phyloP scores from a whole-genome alignment of 2,113 vertebrate species.

The Sinocyclocheilus grahami region DNA sequence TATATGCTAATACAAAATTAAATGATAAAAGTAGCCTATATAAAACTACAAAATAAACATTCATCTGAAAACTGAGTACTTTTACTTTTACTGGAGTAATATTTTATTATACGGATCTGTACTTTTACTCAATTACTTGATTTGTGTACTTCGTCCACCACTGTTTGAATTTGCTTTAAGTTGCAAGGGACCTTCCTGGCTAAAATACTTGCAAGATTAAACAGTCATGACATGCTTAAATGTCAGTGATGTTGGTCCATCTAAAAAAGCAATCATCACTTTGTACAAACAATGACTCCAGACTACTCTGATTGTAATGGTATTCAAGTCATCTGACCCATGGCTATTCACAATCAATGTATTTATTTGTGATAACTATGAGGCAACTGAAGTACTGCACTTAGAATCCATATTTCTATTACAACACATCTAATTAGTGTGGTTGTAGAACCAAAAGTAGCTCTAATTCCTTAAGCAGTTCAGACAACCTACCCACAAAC shows the following conservation, averaged over 20 bases:
- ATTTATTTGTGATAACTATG: neutral
- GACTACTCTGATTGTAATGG: neutral
- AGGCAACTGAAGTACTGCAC: neutral
- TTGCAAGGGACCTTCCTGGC: neutral
- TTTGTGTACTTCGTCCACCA: too few relatives aligned
- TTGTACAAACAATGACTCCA: neutral
- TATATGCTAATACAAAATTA: too few relatives aligned
- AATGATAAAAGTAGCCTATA: too few relatives aligned
- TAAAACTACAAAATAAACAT: too few relatives aligned
- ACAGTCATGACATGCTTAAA: neutral
- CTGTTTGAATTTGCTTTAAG: neutral
- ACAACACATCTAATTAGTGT: neutral
- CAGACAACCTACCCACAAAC: neutral
- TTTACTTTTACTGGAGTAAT: too few relatives aligned
- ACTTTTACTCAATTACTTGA: too few relatives aligned
- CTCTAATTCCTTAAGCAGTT: neutral
- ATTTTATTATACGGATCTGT: too few relatives aligned
- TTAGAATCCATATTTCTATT: neutral
- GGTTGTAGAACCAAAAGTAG: neutral
- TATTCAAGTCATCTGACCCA: neutral
- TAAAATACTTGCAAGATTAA: neutral
- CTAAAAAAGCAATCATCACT: neutral
- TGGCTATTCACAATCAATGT: neutral
- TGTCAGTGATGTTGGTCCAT: neutral
- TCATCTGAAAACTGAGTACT: too few relatives aligned